Evolutionary conservation across 2,797 vertebrate genomes (phyloP), one percentile per base, ranked within the genome.

Genomic region (Steatocranus sp.): DNA sequence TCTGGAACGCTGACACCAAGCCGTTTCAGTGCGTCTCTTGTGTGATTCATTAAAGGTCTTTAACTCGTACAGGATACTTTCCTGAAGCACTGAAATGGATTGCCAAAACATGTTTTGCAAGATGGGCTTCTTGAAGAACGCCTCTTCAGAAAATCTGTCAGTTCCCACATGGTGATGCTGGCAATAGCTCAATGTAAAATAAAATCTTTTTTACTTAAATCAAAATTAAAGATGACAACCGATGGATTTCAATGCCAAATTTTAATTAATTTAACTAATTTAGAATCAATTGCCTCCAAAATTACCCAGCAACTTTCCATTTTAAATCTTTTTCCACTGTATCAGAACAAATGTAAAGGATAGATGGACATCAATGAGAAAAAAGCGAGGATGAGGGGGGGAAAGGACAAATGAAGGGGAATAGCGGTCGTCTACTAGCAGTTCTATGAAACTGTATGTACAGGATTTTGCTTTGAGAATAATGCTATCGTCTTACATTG

Each of bases 401-500:
- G 2, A 41, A 41, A 66, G n/a, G 36, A 9, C 11, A 14, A 20
- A 20, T 36, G 18, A 63, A 20, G 34, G 18, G 32, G 32, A 63
- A 5, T 20, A 14, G 18, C 11, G 7, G 17, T 18, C n/a, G 0
- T 36, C 1, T 34, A 63, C 61, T 23, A 23, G 34, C 7, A 38
- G 61, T 23, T 66, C 61, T 20, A 15, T 38, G 61, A 66, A 36
- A 9, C n/a, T 66, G 11, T 36, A 23, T 38, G 4, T 14, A 9
- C 34, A 66, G 56, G 30, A 12, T 61, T 61, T 61, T 61, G 56
- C 18, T 61, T 61, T 34, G 30, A 61, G 56, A 12, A 34, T 34
- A 11, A 34, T 0, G 3, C 18, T n/a, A 1, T 61, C 10, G 2
- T 61, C 56, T 61, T 61, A 0, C 30, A 61, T 61, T 2, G 0